These are phyloP conservation scores for Elaphurus davidianus DNA, from an alignment of 2,113 vertebrate species.

Conservation along the genomic window DNA sequence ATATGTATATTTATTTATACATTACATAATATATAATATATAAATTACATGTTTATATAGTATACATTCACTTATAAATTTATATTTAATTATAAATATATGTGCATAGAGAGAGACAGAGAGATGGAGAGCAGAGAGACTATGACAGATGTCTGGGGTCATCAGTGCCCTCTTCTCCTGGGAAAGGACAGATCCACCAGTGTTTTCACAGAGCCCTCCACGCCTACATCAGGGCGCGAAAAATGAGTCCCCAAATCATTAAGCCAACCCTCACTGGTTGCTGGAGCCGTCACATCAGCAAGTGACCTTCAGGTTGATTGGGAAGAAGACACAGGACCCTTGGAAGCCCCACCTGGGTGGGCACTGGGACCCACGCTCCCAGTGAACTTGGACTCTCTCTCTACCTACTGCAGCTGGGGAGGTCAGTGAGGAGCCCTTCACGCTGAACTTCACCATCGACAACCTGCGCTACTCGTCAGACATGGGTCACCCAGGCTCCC, in stretches of 20 bases:
- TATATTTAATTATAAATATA: background rate
- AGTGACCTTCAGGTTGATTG: background rate
- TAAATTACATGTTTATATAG: background rate
- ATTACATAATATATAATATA: background rate
- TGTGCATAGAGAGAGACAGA: background rate
- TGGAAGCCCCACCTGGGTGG: background rate
- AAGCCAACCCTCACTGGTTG: background rate
- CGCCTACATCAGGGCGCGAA: background rate
- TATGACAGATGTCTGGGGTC: background rate
- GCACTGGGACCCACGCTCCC: background rate
- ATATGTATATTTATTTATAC: background rate
- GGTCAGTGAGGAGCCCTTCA: slow-evolving; percentile 28
- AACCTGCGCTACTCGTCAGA: slow-evolving; percentile 66
- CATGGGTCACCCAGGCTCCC: slow-evolving; percentile 67
- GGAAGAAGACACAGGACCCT: background rate
- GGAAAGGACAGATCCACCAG: background rate
- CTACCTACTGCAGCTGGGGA: background rate
- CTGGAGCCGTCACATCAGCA: background rate
- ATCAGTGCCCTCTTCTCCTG: background rate
- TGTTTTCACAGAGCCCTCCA: background rate
- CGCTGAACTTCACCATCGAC: slow-evolving; percentile 70
- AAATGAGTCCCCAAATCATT: background rate
- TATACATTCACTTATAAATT: background rate
- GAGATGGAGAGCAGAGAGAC: background rate
- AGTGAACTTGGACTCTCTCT: background rate